phyloP scores from a whole-genome alignment of 2,113 vertebrate species.

The Limanda limanda region DNA sequence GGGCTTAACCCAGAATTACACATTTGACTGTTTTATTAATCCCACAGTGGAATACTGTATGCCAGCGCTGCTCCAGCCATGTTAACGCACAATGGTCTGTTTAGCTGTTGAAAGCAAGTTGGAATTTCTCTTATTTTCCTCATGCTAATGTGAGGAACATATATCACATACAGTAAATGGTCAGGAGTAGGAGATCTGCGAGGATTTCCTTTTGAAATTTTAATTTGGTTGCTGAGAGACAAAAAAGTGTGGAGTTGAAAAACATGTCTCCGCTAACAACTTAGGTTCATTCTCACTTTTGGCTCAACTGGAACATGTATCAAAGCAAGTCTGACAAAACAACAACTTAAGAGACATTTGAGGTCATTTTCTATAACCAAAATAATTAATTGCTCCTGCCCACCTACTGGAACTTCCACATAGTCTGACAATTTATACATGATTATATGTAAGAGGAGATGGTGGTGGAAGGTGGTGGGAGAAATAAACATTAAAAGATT shows the following conservation, averaged over 20 bases:
- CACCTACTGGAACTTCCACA: conserved; percentile 16
- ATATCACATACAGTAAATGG: not conserved
- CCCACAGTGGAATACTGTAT: conserved; percentile 60
- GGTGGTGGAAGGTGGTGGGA: not conserved
- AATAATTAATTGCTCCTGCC: conserved; percentile 1
- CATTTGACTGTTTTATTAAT: conserved; percentile 72
- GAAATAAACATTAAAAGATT: too few relatives aligned
- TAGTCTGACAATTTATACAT: not conserved
- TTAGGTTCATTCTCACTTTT: conserved; percentile 2
- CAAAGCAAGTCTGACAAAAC: not conserved
- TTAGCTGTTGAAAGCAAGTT: conserved; percentile 15
- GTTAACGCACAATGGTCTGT: conserved; percentile 36
- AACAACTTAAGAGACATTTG: too few relatives aligned
- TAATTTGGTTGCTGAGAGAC: conserved; percentile 10
- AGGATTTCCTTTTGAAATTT: conserved; percentile 1
- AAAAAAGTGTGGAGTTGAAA: conserved; percentile 19
- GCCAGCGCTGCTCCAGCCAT: conserved; percentile 26
- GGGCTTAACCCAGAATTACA: conserved; percentile 74
- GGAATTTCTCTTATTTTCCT: conserved; percentile 11
- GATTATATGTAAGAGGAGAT: conserved; percentile 9
- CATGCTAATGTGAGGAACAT: not conserved
- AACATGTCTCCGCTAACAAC: conserved; percentile 9
- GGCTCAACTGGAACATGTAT: not conserved
- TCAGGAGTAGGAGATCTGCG: conserved; percentile 9
- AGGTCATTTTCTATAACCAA: conserved; percentile 21